These are phyloP conservation scores for Cenopis cana DNA, from an alignment of 2,888 invertebrate genomes.

Conservation along the genomic window DNA sequence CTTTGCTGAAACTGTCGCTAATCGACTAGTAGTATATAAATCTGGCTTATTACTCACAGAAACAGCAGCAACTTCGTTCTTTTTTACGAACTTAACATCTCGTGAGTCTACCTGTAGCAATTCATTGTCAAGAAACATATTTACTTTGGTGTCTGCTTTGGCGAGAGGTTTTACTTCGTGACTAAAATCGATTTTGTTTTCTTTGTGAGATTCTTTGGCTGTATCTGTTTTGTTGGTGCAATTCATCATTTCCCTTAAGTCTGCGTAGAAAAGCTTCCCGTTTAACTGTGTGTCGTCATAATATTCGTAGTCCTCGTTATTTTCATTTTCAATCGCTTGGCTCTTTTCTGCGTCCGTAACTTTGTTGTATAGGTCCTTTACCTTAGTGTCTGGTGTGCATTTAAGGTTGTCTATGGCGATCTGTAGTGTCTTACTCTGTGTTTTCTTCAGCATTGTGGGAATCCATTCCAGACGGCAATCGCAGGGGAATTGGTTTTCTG, in stretches of 20 bases:
- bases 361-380: conserved; percentile 67
- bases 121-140: conserved; percentile 48
- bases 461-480: conserved; percentile 76
- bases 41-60: conserved; percentile 50
- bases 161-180: conserved; percentile 29
- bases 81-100: conserved; percentile 38
- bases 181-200: too few relatives aligned
- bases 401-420: conserved; percentile 71
- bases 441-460: conserved; percentile 67
- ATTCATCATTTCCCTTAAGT: conserved; percentile 70
- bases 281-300: conserved; percentile 75
- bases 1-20: conserved; percentile 77
- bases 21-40: conserved; percentile 67
- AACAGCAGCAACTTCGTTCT: conserved; percentile 46
- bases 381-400: conserved; percentile 64
- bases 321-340: conserved; percentile 57
- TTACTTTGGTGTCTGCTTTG: conserved; percentile 19
- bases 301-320: conserved; percentile 70
- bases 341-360: conserved; percentile 61
- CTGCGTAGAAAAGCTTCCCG: conserved; percentile 76
- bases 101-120: conserved; percentile 53
- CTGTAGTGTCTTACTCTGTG: conserved; percentile 64
- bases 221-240: conserved; percentile 55
- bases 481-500: conserved; percentile 77
- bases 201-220: conserved; percentile 46